Evolutionary conservation across 2,797 vertebrate species (phyloP).

Genomic region (Myotis daubentonii): DNA sequence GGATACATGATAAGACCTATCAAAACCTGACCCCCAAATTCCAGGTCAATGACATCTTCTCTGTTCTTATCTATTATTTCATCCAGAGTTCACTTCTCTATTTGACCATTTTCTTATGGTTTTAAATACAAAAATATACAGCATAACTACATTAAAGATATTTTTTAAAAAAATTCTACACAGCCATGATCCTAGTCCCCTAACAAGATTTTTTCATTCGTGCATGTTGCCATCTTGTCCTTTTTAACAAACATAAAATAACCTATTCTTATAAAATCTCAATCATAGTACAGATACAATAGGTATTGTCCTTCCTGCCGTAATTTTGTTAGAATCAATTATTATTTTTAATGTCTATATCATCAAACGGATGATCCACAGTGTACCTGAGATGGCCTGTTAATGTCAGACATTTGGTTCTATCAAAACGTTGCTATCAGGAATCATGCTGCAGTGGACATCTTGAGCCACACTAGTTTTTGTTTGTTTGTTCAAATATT

Average conservation of each 20-base stretch:
- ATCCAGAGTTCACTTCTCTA: not conserved
- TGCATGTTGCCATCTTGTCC: not conserved
- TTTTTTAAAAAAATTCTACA: not conserved
- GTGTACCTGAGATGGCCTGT: not conserved
- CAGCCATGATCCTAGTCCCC: not conserved
- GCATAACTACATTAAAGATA: constrained; percentile 14
- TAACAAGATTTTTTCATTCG: not conserved
- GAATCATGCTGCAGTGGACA: not conserved
- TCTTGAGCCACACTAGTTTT: not conserved
- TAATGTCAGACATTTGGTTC: not conserved
- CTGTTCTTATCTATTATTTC: not conserved
- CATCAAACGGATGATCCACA: not conserved
- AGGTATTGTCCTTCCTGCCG: not conserved
- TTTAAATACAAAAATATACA: not conserved
- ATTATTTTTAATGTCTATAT: not conserved
- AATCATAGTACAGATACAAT: not conserved
- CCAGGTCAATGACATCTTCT: not conserved
- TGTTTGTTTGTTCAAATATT: not conserved
- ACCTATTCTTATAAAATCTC: not conserved
- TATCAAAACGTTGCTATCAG: not conserved
- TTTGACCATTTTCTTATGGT: not conserved
- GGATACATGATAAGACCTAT: constrained; percentile 9
- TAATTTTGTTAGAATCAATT: not conserved
- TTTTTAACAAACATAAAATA: not conserved
- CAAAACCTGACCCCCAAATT: constrained; percentile 1